Conservation (phyloP, 2,113 vertebrate species). For the Petroica traversi region DNA sequence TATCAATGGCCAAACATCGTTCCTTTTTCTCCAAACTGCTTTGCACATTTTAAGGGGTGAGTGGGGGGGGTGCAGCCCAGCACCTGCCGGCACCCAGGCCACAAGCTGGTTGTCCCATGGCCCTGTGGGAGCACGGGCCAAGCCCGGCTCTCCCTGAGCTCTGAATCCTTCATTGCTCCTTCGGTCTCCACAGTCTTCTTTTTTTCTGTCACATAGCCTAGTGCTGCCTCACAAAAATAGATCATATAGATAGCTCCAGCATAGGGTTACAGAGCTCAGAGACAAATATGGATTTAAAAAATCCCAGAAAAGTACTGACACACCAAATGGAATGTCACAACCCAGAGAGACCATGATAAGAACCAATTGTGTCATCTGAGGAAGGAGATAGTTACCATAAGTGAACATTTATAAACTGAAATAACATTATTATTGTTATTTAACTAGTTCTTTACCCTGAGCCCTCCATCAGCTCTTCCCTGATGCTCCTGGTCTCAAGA, state of each 20-base stretch:
- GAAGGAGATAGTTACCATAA: fast-evolving
- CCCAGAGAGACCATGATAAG: neutral
- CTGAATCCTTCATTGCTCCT: neutral
- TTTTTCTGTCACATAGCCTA: neutral
- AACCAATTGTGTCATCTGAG: neutral
- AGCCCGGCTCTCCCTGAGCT: neutral
- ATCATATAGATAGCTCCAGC: fast-evolving
- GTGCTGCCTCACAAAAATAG: neutral
- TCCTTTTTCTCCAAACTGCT: neutral
- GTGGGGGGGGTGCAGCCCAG: neutral
- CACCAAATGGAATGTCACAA: no score
- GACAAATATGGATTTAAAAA: neutral
- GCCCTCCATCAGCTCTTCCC: neutral
- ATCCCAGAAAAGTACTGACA: neutral
- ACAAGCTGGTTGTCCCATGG: neutral
- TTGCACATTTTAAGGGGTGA: neutral
- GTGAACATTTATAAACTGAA: neutral
- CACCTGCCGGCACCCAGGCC: fast-evolving
- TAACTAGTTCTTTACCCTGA: neutral
- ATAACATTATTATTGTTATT: neutral
- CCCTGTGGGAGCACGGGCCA: fast-evolving
- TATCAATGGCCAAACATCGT: neutral
- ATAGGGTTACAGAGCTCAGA: neutral
- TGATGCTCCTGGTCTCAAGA: neutral
- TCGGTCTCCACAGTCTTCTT: neutral